A percentile compares a stretch with the other conserved stretches of the same genome.
phyloP scores from a whole-genome alignment of 2,113 vertebrate species.

The Gnathonemus longibarbis region DNA sequence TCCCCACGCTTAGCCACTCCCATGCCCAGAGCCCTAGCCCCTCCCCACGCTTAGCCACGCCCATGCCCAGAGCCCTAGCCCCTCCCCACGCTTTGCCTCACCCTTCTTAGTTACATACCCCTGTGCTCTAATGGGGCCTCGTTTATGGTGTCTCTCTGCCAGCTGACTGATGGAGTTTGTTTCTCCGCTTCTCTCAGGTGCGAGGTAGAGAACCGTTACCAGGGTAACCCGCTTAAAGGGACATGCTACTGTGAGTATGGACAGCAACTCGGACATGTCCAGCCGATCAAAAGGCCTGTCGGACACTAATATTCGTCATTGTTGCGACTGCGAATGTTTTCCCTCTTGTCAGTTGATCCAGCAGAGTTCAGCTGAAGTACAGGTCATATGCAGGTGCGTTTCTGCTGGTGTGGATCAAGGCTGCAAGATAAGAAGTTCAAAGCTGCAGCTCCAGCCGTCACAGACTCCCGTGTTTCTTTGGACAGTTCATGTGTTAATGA shows the following conservation, averaged over 20 bases:
- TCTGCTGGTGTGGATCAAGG: background rate
- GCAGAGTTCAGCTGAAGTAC: background rate
- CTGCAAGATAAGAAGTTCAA: background rate
- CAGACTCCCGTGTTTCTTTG: background rate
- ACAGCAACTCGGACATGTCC: conserved; percentile 17
- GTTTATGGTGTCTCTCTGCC: background rate
- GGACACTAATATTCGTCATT: background rate
- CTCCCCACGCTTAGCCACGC: too few relatives aligned
- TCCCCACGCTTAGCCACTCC: background rate
- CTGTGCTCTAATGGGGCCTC: background rate
- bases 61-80: conserved; percentile 18
- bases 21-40: too few relatives aligned
- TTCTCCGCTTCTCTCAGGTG: conserved; percentile 62
- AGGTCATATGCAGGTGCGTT: background rate
- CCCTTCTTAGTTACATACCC: background rate
- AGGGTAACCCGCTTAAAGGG: conserved; percentile 97
- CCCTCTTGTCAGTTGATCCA: background rate
- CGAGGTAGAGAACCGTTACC: conserved; percentile 95
- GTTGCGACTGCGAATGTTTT: background rate
- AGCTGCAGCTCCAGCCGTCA: background rate
- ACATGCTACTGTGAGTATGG: conserved; percentile 95
- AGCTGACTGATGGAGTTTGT: background rate
- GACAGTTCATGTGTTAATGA: background rate
- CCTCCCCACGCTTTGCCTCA: background rate
- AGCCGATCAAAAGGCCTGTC: background rate